A percentile compares a stretch with the other conserved stretches of the same genome.
Conservation (phyloP, 2,113 vertebrate genomes). For the Pyrgilauda ruficollis region DNA sequence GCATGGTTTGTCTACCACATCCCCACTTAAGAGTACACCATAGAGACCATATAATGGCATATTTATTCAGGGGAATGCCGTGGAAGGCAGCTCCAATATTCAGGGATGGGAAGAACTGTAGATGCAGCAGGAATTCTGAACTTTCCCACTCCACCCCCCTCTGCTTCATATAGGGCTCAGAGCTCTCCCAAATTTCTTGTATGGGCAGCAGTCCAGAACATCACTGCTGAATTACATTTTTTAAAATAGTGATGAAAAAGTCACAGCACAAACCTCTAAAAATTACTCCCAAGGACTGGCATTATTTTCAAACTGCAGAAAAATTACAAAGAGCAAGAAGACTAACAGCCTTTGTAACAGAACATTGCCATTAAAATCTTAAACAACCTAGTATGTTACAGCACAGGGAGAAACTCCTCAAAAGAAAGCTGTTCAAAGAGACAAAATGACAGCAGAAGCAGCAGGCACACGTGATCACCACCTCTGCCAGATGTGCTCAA, state of each 20-base stretch:
- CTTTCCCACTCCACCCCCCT: not conserved
- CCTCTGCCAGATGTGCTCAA: not conserved
- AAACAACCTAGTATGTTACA: not conserved
- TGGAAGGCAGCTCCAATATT: not conserved
- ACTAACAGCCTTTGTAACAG: not conserved
- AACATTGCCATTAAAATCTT: not conserved
- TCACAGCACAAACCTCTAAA: not conserved
- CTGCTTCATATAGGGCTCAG: not conserved
- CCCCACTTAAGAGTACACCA: not conserved
- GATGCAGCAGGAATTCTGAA: not conserved
- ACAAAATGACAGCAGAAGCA: not conserved
- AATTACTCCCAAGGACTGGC: not conserved
- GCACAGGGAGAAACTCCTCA: not conserved
- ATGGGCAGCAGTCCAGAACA: not conserved
- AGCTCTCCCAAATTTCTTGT: not conserved
- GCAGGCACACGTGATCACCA: accelerated
- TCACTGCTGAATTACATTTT: not conserved
- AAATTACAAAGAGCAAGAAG: not conserved
- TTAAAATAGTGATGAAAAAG: not conserved
- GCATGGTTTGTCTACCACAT: not conserved
- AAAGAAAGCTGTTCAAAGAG: not conserved
- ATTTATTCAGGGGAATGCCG: too few species aligned
- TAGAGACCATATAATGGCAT: not conserved
- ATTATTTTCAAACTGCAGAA: not conserved
- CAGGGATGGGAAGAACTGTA: not conserved